phyloP scores from a whole-genome alignment of 2,113 vertebrate species.

The Bufo bufo region DNA sequence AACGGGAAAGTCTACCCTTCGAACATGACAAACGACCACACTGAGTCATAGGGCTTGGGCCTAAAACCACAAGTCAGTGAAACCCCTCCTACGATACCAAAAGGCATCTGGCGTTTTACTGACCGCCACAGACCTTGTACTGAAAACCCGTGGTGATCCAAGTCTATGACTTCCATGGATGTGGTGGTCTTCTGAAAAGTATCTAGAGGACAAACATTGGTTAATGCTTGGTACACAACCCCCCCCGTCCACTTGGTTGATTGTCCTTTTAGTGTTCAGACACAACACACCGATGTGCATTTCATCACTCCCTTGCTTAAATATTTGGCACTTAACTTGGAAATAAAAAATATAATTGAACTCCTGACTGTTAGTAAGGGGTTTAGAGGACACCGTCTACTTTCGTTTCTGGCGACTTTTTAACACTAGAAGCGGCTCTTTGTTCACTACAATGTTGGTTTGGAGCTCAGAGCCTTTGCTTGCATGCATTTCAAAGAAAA shows the following conservation, averaged over 20 bases:
- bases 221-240: slow-evolving; percentile 8
- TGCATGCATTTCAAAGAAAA: background rate
- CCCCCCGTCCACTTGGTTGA: slow-evolving; percentile 15
- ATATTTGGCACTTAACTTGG: slow-evolving; percentile 68
- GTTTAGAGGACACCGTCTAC: background rate
- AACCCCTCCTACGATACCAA: background rate
- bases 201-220: background rate
- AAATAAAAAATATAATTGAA: background rate
- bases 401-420: background rate
- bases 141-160: background rate
- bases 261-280: slow-evolving; percentile 54
- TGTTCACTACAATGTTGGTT: background rate
- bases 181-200: background rate
- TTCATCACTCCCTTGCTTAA: background rate
- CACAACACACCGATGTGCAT: slow-evolving; percentile 3
- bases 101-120: background rate
- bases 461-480: background rate
- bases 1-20: background rate
- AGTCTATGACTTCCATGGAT: background rate
- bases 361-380: background rate
- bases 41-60: background rate
- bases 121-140: too few relatives aligned
- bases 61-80: too few relatives aligned
- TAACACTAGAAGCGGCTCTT: slow-evolving; percentile 37
- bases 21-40: background rate